Base-by-base conservation (phyloP, 1,140 invertebrate species). In the Probaryconus sp. region DNA sequence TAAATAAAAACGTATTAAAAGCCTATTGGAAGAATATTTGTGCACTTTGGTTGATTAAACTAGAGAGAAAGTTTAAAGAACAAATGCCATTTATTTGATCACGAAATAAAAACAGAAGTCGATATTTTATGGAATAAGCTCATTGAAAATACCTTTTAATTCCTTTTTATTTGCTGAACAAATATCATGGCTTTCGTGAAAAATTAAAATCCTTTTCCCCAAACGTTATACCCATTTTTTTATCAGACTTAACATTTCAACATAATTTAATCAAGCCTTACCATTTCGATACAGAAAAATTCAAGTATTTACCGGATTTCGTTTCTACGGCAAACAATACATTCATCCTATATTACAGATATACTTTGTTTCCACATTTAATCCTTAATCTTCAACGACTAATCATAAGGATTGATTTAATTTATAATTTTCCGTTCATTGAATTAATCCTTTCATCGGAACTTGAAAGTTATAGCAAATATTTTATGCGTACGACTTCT, bases 11-110 rank as follows among this genome's bases (percentile, higher is more conserved):
- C 10, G 67, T 9, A 61, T 65, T 55, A 61, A 65, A 73, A 51
- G 43, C 47, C 38, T 55, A 61, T 65, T 17, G 40, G 5, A 35
- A 53, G 40, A 38, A 65, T 30, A 58, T 50, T 53, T 35, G 18
- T 16, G 70, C 70, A 67, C 61, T 73, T 14, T 14, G 42, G 61
- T 55, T 73, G 61, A 73, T 73, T 73, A 73, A 73, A 67, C 31
- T 17, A 14, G 33, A 42, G 48, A 40, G 51, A 60, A 65, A 65
- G 60, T 43, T 65, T 43, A 64, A 72, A 65, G 60, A 65, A 72
- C 47, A 72, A 72, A 72, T 31, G 60, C 60, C 69, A 72, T 72
- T 73, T 63, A 73, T 73, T 73, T 67, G 56, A 73, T 73, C 67
- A 56, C 70, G 33, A 67, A 73, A 73, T 67, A 67, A 73, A 67